Evolutionary conservation across 37 sponge, comb jelly and placozoan species (phyloP).

Genomic region (Eunapius fragilis): DNA sequence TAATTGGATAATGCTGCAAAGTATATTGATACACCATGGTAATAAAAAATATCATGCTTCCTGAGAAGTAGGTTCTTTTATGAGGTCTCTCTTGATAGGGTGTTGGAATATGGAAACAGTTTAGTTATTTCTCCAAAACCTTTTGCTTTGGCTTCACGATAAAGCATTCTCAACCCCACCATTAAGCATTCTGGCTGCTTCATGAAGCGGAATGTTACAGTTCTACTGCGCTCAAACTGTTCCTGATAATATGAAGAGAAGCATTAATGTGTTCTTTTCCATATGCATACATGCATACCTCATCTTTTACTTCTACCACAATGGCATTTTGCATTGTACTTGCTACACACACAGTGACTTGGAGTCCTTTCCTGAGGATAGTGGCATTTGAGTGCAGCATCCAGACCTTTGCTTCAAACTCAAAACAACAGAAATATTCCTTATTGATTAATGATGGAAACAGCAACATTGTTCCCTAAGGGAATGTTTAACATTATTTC

Average conservation of each 20-base stretch:
- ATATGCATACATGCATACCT: conserved; percentile 7
- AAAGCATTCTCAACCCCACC: conserved; percentile 66
- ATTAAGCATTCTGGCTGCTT: conserved; percentile 84
- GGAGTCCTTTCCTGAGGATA: conserved; percentile 62
- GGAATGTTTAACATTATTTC: not conserved
- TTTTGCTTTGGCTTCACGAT: conserved; percentile 75
- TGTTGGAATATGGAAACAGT: conserved; percentile 17
- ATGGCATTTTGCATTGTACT: conserved; percentile 82
- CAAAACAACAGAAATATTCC: conserved; percentile 56
- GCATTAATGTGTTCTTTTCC: too few species aligned
- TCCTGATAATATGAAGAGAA: not conserved
- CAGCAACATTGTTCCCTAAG: conserved; percentile 85
- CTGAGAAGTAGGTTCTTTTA: not conserved
- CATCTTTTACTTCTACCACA: conserved; percentile 47
- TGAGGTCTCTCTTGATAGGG: not conserved
- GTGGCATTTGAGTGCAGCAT: conserved; percentile 57
- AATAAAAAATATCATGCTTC: not conserved
- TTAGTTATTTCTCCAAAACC: conserved; percentile 78
- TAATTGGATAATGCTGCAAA: not conserved
- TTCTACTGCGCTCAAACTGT: not conserved
- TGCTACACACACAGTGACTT: conserved; percentile 81
- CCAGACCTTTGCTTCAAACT: conserved; percentile 82
- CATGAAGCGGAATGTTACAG: conserved; percentile 72
- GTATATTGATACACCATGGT: not conserved
- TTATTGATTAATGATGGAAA: conserved; percentile 16